A percentile compares a stretch with the other conserved stretches of the same genome.
These are phyloP conservation scores for Odiellus spinosus DNA, from an alignment of 2,888 invertebrate species.

Conservation along the genomic window DNA sequence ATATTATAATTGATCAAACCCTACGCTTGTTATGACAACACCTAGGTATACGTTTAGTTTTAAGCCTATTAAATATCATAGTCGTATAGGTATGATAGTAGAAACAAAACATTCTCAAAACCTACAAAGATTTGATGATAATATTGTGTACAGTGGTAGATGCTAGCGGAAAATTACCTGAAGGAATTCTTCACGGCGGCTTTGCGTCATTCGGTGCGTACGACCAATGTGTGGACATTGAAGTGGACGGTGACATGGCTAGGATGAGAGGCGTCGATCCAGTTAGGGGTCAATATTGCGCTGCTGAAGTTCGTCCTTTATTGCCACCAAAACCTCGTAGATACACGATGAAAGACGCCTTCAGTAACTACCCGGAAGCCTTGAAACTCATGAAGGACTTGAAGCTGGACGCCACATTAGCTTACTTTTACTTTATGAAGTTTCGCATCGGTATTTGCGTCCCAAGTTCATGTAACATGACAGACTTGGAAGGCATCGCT, in stretches of 20 bases:
- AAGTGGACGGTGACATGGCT: conserved; percentile 4
- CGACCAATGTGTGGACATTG: conserved; percentile 13
- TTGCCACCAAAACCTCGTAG: conserved; percentile 11
- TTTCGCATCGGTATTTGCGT: conserved; percentile 13
- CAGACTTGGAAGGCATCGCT: conserved; percentile 11
- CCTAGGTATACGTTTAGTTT: too few species aligned
- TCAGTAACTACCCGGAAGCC: conserved; percentile 11
- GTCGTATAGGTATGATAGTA: too few species aligned
- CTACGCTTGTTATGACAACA: too few species aligned
- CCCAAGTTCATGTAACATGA: conserved; percentile 11
- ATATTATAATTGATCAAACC: too few species aligned
- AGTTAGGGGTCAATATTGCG: conserved; percentile 13
- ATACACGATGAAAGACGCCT: conserved; percentile 14
- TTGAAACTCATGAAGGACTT: conserved; percentile 12
- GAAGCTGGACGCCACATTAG: conserved; percentile 14
- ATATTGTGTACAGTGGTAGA: conserved; percentile 16
- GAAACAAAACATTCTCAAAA: too few species aligned
- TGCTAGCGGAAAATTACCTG: conserved; percentile 14
- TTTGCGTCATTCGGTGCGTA: conserved; percentile 14
- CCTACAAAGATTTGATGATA: too few species aligned
- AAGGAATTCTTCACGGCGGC: conserved; percentile 14
- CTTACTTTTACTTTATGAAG: conserved; percentile 14
- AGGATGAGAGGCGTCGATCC: conserved; percentile 3
- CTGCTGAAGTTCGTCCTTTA: conserved; percentile 11
- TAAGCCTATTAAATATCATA: too few species aligned